Conservation (phyloP, 2,888 invertebrate genomes). For the Agrotis exclamationis region DNA sequence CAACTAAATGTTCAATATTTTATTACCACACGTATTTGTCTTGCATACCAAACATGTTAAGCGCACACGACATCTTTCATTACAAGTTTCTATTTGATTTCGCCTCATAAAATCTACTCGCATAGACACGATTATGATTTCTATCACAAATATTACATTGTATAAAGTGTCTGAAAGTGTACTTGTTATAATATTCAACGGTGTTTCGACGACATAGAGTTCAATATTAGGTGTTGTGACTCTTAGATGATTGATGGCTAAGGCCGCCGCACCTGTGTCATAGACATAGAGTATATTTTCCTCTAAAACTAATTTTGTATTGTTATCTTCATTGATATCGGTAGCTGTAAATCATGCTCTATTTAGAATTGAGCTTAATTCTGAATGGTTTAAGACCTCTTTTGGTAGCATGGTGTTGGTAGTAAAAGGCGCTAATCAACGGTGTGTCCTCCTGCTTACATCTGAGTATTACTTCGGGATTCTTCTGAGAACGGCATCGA, state of each 20-base stretch:
- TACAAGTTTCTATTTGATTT: constrained; percentile 91
- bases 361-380: constrained; percentile 68
- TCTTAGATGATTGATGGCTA: constrained; percentile 62
- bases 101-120: constrained; percentile 87
- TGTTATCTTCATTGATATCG: constrained; percentile 79
- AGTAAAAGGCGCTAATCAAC: constrained; percentile 85
- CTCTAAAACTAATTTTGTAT: constrained; percentile 66
- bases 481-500: constrained; percentile 82
- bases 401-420: constrained; percentile 62
- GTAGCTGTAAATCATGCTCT: constrained; percentile 59
- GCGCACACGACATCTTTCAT: constrained; percentile 88
- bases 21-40: constrained; percentile 86
- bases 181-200: constrained; percentile 62
- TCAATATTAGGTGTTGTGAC: constrained; percentile 66
- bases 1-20: constrained; percentile 88
- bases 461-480: constrained; percentile 78
- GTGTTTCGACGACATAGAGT: constrained; percentile 66
- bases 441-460: constrained; percentile 82
- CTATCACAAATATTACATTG: constrained; percentile 89
- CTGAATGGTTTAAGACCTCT: constrained; percentile 62
- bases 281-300: constrained; percentile 72
- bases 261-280: constrained; percentile 69
- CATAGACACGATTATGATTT: constrained; percentile 88
- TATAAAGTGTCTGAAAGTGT: constrained; percentile 74
- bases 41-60: constrained; percentile 86